These are phyloP conservation scores for Muricea muricata DNA, from an alignment of 92 coral and sea anemone genomes.

Conservation along the genomic window DNA sequence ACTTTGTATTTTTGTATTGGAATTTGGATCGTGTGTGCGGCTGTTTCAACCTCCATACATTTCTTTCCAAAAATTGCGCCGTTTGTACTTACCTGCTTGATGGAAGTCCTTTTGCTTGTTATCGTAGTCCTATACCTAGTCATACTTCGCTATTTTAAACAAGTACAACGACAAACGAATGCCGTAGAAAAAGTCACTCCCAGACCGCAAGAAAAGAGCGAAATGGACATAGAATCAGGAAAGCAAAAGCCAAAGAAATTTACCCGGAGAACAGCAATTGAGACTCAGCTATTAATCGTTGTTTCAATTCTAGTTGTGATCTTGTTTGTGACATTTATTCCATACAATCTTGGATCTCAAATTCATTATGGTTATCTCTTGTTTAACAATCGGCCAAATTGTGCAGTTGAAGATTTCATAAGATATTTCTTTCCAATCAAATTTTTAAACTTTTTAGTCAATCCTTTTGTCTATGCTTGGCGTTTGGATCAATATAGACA, in stretches of 20 bases:
- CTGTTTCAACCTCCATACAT: background rate
- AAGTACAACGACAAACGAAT: background rate
- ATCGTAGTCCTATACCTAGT: background rate
- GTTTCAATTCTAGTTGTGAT: slow-evolving; percentile 8
- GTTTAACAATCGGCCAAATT: background rate
- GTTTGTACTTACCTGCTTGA: background rate
- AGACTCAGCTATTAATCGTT: background rate
- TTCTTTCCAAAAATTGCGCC: background rate
- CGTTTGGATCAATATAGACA: slow-evolving; percentile 1
- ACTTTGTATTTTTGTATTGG: slow-evolving; percentile 1
- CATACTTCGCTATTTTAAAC: background rate
- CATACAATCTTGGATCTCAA: slow-evolving; percentile 6
- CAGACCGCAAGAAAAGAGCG: no score
- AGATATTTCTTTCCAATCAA: slow-evolving; percentile 11
- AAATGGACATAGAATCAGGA: background rate
- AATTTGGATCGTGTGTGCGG: background rate
- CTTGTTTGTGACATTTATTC: background rate
- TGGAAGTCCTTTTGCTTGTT: background rate
- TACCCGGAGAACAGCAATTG: background rate
- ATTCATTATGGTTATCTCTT: background rate
- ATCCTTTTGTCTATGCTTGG: slow-evolving; percentile 7
- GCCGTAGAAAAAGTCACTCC: background rate
- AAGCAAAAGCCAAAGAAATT: background rate
- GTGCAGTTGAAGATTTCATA: background rate
- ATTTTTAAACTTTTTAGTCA: background rate